Percentiles rank a stretch among this genome's conserved stretches.
Evolutionary conservation across 2,113 vertebrate genomes (phyloP).

Genomic region (Plotosus lineatus): DNA sequence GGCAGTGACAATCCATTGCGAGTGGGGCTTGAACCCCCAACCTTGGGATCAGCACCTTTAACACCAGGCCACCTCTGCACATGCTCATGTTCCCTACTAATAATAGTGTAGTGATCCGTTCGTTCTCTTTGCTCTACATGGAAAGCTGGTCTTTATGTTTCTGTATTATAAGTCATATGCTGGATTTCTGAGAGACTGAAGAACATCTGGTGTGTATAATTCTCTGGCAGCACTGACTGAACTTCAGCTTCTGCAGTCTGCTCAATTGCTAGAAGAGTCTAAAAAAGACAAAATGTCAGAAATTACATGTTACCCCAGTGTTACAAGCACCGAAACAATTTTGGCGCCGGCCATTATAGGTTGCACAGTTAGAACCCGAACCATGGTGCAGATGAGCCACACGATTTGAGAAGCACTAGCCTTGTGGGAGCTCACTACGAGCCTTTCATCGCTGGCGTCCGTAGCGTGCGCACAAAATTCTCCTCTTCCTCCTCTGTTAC

Average conservation of each 20-base stretch:
- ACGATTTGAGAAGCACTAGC: no score
- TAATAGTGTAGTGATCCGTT: no score
- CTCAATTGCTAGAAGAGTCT: background rate
- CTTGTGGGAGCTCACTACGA: no score
- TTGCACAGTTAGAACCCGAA: background rate
- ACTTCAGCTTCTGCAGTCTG: background rate
- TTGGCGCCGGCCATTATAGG: background rate
- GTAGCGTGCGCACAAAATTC: no score
- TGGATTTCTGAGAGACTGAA: constrained; percentile 1
- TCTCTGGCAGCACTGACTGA: background rate
- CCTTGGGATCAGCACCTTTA: no score
- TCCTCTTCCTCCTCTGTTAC: no score
- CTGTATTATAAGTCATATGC: constrained; percentile 2
- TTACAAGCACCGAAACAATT: background rate
- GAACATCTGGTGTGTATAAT: constrained; percentile 23
- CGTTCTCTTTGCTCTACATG: background rate
- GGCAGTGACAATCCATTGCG: no score
- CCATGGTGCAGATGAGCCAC: background rate
- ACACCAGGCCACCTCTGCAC: no score
- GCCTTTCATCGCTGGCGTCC: no score
- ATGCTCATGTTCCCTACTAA: no score
- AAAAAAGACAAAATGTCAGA: background rate
- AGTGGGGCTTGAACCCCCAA: no score
- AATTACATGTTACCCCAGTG: background rate
- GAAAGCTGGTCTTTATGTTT: background rate